Evolutionary conservation across 2,888 invertebrate genomes (phyloP).

Genomic region (Cephus sareptanus): DNA sequence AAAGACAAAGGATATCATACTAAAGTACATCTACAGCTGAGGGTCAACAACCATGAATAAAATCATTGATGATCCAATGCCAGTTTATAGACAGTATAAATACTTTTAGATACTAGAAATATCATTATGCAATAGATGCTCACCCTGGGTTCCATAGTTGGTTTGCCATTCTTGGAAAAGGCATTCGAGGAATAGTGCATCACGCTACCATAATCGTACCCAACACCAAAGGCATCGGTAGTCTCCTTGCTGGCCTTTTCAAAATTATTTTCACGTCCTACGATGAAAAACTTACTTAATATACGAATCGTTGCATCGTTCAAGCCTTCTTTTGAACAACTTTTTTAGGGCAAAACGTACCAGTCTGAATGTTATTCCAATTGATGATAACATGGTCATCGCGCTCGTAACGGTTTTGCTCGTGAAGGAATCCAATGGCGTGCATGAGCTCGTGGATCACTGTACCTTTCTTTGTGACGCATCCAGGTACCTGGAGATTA

Average conservation of each 20-base stretch:
- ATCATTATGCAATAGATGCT: slow-evolving; percentile 21
- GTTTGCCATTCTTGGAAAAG: slow-evolving; percentile 77
- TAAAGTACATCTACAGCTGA: neutral
- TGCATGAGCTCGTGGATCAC: slow-evolving; percentile 85
- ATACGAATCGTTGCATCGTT: neutral
- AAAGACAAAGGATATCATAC: neutral
- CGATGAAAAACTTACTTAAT: slow-evolving; percentile 28
- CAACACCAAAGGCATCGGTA: slow-evolving; percentile 76
- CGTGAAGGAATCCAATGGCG: slow-evolving; percentile 83
- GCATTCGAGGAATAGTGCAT: slow-evolving; percentile 87
- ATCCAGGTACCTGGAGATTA: slow-evolving; percentile 81
- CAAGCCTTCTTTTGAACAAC: neutral
- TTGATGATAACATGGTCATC: slow-evolving; percentile 76
- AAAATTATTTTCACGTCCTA: slow-evolving; percentile 77
- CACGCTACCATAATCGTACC: slow-evolving; percentile 83
- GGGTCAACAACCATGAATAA: neutral
- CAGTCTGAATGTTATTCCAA: slow-evolving; percentile 76
- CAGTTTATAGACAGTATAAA: neutral
- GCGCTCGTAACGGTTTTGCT: slow-evolving; percentile 82
- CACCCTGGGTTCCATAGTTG: slow-evolving; percentile 80
- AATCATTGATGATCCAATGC: neutral
- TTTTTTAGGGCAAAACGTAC: slow-evolving; percentile 54
- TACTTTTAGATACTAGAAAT: neutral
- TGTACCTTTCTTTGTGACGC: slow-evolving; percentile 79
- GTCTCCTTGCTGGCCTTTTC: slow-evolving; percentile 72